A percentile compares a stretch with the other conserved stretches of the same genome.
Evolutionary conservation across 2,797 vertebrate genomes (phyloP).

Genomic region (Chaetodon trifasciatus): DNA sequence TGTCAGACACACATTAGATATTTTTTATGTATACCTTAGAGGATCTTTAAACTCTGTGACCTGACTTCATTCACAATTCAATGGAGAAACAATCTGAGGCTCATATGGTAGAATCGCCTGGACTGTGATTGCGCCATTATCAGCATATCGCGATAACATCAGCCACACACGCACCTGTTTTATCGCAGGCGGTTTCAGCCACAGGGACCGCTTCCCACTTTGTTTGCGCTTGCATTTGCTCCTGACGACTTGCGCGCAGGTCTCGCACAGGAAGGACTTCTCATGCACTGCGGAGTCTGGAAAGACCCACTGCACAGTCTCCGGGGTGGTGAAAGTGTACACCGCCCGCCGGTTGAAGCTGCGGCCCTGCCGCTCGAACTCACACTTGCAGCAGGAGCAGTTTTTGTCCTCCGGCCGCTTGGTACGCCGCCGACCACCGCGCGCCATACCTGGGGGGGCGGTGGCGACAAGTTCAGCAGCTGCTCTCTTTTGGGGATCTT

Average conservation of each 20-base stretch:
- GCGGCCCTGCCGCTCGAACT: constrained; percentile 75
- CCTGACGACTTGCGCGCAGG: constrained; percentile 72
- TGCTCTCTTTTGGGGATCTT: background rate
- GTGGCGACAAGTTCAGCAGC: fast-evolving
- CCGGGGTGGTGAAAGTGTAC: constrained; percentile 75
- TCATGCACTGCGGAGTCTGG: constrained; percentile 53
- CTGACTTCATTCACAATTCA: background rate
- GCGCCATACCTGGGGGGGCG: fast-evolving
- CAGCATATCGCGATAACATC: background rate
- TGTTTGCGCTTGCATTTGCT: constrained; percentile 66
- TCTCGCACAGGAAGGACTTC: constrained; percentile 75
- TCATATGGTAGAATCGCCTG: background rate
- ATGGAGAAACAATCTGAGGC: too few species aligned
- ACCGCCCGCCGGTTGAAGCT: constrained; percentile 77
- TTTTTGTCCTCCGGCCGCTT: constrained; percentile 58
- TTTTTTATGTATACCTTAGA: too few species aligned
- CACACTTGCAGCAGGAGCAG: constrained; percentile 62
- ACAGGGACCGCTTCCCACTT: constrained; percentile 59
- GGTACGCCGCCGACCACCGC: background rate
- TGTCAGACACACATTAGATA: too few species aligned
- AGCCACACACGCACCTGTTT: constrained; percentile 55
- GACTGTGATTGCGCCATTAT: background rate
- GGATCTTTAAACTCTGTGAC: background rate
- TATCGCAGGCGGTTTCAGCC: constrained; percentile 56
- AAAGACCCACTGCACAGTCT: constrained; percentile 73